Evolutionary conservation across 2,113 vertebrate genomes (phyloP).

Genomic region (Tretioscincus oriximinensis): DNA sequence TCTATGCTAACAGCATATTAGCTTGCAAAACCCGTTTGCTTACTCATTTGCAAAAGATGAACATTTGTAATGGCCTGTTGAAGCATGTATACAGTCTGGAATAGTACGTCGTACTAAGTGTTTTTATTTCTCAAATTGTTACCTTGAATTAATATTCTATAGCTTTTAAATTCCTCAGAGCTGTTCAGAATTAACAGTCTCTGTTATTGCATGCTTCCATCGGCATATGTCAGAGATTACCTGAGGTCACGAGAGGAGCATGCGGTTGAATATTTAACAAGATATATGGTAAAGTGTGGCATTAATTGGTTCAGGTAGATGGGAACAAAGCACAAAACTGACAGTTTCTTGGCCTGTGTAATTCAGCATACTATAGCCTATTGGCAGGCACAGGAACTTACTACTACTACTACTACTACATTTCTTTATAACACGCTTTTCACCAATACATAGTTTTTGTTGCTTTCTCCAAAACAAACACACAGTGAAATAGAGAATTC

Average conservation of each 20-base stretch:
- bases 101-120: not conserved
- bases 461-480: no score
- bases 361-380: not conserved
- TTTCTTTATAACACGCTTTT: no score
- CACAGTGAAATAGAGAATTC: no score
- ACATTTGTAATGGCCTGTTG: not conserved
- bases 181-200: not conserved
- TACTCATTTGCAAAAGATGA: not conserved
- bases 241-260: not conserved
- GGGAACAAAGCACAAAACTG: not conserved
- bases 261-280: not conserved
- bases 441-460: no score
- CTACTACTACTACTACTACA: no score
- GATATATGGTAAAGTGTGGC: not conserved
- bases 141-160: not conserved
- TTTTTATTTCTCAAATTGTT: not conserved
- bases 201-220: not conserved
- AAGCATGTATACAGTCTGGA: not conserved
- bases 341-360: not conserved
- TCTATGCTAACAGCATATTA: not conserved
- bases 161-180: not conserved
- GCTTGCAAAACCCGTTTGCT: slow-evolving; percentile 5
- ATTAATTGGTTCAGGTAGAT: not conserved
- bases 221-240: not conserved
- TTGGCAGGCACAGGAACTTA: no score